Conservation (phyloP, 1,140 invertebrate genomes). For the Phenacoccus solenopsis region DNA sequence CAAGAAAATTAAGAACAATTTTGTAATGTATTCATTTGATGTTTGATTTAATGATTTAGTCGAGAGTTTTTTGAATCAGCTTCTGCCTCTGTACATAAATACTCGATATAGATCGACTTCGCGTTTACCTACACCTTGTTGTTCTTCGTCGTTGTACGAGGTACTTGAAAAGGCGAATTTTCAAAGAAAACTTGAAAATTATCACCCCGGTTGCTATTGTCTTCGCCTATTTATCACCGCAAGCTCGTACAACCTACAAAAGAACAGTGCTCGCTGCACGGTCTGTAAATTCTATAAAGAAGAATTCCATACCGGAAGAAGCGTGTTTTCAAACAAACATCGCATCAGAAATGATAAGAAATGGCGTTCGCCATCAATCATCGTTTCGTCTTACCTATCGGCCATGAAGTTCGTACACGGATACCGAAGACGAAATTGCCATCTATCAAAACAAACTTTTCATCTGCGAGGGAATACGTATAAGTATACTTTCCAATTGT, state of each 20-base stretch:
- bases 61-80: no score
- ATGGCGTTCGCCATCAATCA: constrained; percentile 8
- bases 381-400: background rate
- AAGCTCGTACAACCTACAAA: background rate
- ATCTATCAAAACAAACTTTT: constrained; percentile 15
- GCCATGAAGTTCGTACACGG: background rate
- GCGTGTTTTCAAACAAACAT: background rate
- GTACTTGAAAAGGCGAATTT: no score
- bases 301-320: background rate
- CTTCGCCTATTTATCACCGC: background rate
- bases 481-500: constrained; percentile 7
- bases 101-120: no score
- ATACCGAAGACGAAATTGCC: constrained; percentile 5
- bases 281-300: background rate
- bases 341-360: background rate
- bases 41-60: no score
- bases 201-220: no score
- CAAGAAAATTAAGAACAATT: no score
- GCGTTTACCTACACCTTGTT: no score
- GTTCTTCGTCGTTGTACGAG: no score
- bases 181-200: no score
- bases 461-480: background rate
- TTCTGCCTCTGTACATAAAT: no score
- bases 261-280: background rate
- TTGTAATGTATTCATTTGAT: no score